Base-by-base conservation (phyloP, 1,140 invertebrate species). In the Pteromalus puparum region DNA sequence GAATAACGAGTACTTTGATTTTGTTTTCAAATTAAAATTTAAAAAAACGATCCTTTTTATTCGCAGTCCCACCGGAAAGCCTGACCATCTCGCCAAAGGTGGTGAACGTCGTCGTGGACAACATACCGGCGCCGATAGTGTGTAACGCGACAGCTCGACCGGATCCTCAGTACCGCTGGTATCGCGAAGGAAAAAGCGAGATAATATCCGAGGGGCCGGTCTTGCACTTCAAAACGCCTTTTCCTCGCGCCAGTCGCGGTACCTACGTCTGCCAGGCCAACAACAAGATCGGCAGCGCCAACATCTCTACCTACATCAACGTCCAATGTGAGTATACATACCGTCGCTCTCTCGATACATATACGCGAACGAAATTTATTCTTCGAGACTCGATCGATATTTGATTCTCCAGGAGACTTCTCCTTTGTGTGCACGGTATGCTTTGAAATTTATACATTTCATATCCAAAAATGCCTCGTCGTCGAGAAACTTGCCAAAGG, bases 41-140 rank as follows among this genome's bases (percentile, higher is more conserved):
- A 34, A 30, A 34, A 30, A 28, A 9, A 61, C 75, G 42, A 9
- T 1, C 26, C 18, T 21, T 61, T 89, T 87, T 38, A n/a, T 61
- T 92, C 89, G 68, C 93, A 98, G 97, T 97, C 95, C 96, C 97
- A 82, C 97, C 97, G 6, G 96, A 97, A 89, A 96, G 97, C 88
- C 95, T 98, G 87, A 96, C 95, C 1, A 96, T 98, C 7, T 96
- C 96, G 0, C 95, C 95, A 15, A 93, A 93, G 67, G 92, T 95
- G 34, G 94, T 98, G 28, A 95, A 96, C 85, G 97, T 98, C 12
- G 94, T 95, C 30, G 97, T 97, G 90, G 95, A 96, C 84, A 95
- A 96, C 81, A 95, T 96, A 82, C 96, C 97, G 5, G 95, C 95
- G 70, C 95, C 95, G 87, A 95, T 98, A 15, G 94, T 95, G 77